Percentiles rank a stretch among this genome's conserved stretches.
Evolutionary conservation across 2,888 invertebrate genomes (phyloP).

Genomic region (Ariolimax columbianus): DNA sequence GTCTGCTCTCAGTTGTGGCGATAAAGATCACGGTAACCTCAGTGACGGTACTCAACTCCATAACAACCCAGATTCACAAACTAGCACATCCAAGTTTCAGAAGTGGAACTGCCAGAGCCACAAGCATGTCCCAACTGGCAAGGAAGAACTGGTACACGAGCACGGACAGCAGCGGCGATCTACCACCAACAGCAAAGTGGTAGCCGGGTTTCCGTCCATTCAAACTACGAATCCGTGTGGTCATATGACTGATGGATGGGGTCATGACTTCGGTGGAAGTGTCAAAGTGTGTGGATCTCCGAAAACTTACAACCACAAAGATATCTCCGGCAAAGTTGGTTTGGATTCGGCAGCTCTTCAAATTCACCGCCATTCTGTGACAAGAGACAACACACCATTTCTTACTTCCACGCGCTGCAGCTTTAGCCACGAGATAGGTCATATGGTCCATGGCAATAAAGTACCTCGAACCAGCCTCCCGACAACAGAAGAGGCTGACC

Average conservation of each 20-base stretch:
- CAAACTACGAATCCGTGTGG: neutral
- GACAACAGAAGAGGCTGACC: conserved; percentile 10
- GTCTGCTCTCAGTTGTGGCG: neutral
- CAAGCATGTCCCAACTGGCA: neutral
- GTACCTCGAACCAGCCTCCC: conserved; percentile 34
- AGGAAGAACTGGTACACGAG: neutral
- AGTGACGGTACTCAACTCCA: neutral
- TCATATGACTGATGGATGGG: no score
- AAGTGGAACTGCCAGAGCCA: neutral
- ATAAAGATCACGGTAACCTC: neutral
- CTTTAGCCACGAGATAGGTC: conserved; percentile 45
- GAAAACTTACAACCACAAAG: neutral
- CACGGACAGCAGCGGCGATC: no score
- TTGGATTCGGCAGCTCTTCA: conserved; percentile 13
- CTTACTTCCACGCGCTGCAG: conserved; percentile 38
- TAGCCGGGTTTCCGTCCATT: neutral
- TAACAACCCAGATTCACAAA: neutral
- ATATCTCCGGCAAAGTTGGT: neutral
- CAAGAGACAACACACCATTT: neutral
- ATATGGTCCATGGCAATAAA: conserved; percentile 34
- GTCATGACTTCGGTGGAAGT: neutral
- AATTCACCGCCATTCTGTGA: conserved; percentile 11
- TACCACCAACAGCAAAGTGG: neutral
- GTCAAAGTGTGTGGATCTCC: neutral
- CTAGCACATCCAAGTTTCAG: neutral